phyloP scores from a whole-genome alignment of 1,140 invertebrate species.

The Euura saliciscinereae region DNA sequence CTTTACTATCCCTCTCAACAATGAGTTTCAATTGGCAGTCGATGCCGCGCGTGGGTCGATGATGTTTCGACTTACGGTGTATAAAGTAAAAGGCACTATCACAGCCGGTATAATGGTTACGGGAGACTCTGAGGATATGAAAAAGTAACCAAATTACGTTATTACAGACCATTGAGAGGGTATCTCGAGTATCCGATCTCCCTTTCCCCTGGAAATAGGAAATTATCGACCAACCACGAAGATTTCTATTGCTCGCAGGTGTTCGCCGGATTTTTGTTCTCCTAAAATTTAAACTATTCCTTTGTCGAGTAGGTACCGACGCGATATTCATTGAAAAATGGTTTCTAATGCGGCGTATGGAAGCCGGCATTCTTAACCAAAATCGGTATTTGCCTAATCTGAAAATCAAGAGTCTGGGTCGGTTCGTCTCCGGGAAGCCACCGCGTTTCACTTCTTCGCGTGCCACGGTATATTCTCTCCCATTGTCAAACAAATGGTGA shows the following conservation, averaged over 20 bases:
- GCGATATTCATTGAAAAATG: neutral
- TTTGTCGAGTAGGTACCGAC: neutral
- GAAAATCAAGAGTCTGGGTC: neutral
- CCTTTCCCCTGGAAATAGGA: no score
- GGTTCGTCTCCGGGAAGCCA: neutral
- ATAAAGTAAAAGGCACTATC: no score
- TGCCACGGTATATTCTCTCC: neutral
- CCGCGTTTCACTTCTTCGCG: neutral
- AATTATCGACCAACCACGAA: neutral
- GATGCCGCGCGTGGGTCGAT: slow-evolving; percentile 22
- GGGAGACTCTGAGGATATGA: no score
- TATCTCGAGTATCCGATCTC: no score
- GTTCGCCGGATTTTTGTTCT: slow-evolving; percentile 1
- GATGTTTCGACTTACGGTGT: no score
- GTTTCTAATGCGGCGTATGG: neutral
- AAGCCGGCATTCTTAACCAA: neutral
- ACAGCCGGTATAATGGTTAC: no score
- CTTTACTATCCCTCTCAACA: slow-evolving; percentile 30
- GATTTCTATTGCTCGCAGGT: neutral
- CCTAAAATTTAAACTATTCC: neutral
- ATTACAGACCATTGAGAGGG: no score
- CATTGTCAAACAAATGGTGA: neutral
- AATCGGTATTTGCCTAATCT: neutral
- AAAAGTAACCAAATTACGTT: no score
- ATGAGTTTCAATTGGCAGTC: slow-evolving; percentile 36